Percentiles rank a stretch among this genome's conserved stretches.
Conservation (phyloP, 2,797 vertebrate species). For the Gypaetus barbatus region DNA sequence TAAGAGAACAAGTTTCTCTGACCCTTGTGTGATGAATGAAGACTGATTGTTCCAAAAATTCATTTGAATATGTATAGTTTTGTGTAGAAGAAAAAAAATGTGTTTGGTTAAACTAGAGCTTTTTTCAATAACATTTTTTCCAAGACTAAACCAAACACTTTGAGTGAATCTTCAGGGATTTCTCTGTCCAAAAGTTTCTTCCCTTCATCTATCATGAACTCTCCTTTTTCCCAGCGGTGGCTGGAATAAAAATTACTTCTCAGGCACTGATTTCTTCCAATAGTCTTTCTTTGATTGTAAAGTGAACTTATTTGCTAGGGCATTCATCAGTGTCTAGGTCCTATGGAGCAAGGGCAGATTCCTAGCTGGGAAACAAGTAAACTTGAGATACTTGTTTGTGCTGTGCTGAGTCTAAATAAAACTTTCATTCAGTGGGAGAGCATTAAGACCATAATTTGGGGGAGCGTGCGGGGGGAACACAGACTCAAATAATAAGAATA, state of each 20-base stretch:
- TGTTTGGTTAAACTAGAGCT: background rate
- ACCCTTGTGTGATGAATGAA: background rate
- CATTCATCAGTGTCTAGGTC: background rate
- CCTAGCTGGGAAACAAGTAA: background rate
- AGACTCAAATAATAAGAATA: background rate
- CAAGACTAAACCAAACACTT: background rate
- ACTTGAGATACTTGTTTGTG: background rate
- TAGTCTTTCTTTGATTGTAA: background rate
- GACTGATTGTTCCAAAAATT: background rate
- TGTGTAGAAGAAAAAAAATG: background rate
- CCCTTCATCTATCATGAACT: background rate
- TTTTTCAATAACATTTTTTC: background rate
- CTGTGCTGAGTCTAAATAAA: background rate
- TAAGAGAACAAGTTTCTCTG: background rate
- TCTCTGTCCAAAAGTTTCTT: background rate
- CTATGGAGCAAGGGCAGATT: background rate
- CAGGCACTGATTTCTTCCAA: background rate
- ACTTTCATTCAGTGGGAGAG: background rate
- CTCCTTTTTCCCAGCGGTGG: background rate
- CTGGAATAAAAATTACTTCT: constrained; percentile 21
- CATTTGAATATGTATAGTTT: background rate
- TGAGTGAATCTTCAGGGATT: constrained; percentile 9
- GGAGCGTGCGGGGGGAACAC: fast-evolving
- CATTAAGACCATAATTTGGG: background rate
- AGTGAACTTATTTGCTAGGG: background rate